A percentile compares a stretch with the other conserved stretches of the same genome.
These are phyloP conservation scores for Artibeus lituratus DNA, from an alignment of 2,797 vertebrate genomes.

Conservation along the genomic window DNA sequence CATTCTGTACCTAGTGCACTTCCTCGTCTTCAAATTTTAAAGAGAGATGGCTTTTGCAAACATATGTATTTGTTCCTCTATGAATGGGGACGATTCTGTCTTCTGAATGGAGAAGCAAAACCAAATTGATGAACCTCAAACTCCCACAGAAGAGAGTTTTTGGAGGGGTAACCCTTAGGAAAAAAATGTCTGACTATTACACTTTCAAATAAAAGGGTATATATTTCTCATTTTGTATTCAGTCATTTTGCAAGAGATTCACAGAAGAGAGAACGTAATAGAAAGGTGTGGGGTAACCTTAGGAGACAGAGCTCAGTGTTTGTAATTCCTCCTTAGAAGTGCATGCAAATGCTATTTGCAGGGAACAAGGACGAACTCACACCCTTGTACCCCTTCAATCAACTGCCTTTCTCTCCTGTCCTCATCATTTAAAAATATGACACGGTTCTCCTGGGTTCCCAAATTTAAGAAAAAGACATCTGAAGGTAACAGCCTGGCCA, in stretches of 20 bases:
- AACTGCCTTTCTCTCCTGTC: neutral
- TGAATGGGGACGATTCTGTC: neutral
- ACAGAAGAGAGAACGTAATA: neutral
- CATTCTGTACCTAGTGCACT: neutral
- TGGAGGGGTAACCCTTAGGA: neutral
- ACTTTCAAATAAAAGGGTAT: neutral
- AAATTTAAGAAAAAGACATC: neutral
- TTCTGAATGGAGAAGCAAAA: neutral
- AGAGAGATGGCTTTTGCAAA: neutral
- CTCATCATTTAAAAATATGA: neutral
- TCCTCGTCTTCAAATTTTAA: neutral
- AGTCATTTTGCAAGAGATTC: neutral
- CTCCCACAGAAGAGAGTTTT: neutral
- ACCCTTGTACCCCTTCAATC: neutral
- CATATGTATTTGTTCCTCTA: neutral
- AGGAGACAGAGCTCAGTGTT: neutral
- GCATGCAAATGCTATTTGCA: neutral
- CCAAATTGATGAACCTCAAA: neutral
- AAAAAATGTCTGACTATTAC: neutral
- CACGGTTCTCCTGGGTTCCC: neutral
- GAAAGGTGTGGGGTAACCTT: neutral
- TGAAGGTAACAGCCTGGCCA: neutral
- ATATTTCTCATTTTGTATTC: neutral
- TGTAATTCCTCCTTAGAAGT: neutral
- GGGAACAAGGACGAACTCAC: neutral